phyloP scores from a whole-genome alignment of 1,140 invertebrate genomes.

The Drosophila paulistorum region DNA sequence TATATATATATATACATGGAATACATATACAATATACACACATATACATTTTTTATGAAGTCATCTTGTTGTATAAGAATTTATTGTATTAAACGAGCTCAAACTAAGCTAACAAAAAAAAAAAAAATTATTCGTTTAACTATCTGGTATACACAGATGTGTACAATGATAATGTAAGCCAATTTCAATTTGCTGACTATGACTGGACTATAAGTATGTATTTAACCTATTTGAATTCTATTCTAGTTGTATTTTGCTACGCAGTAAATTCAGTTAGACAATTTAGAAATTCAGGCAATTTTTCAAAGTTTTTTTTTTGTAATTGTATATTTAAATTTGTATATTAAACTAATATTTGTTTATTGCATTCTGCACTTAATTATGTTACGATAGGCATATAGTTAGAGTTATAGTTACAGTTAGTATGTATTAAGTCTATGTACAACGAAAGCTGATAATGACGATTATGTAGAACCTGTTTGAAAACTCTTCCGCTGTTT shows the following conservation, averaged over 20 bases:
- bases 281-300: too few relatives aligned
- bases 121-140: too few relatives aligned
- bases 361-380: conserved; percentile 70
- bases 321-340: background rate
- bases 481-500: conserved; percentile 51
- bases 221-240: too few relatives aligned
- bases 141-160: too few relatives aligned
- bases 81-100: conserved; percentile 52
- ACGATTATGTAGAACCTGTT: conserved; percentile 75
- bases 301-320: background rate
- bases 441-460: conserved; percentile 74
- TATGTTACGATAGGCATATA: conserved; percentile 66
- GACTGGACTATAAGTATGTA: too few relatives aligned
- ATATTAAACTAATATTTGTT: conserved; percentile 70
- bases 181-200: too few relatives aligned
- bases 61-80: conserved; percentile 59
- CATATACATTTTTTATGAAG: conserved; percentile 46
- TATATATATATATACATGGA: conserved; percentile 41
- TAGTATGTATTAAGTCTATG: conserved; percentile 72
- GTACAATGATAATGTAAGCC: too few relatives aligned
- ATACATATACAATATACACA: conserved; percentile 31
- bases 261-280: too few relatives aligned
- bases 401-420: conserved; percentile 70
- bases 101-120: conserved; percentile 6
- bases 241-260: background rate